Conservation (phyloP, 2,888 invertebrate genomes). For the Clanis bilineata region DNA sequence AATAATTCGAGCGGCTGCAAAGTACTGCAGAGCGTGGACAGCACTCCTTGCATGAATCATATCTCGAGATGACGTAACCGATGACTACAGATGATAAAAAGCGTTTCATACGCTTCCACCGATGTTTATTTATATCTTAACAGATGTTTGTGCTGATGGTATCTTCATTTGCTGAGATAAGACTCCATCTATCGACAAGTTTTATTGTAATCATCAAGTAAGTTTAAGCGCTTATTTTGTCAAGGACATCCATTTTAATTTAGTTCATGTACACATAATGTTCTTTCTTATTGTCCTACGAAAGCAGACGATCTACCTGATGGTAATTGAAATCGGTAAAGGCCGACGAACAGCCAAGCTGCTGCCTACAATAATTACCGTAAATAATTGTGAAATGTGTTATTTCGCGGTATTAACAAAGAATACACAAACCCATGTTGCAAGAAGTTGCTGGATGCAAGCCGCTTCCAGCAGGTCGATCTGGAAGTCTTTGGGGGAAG, state of each 20-base stretch:
- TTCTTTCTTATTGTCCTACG: no score
- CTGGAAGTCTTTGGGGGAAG: no score
- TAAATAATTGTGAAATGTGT: no score
- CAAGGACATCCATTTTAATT: background rate
- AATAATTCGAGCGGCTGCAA: background rate
- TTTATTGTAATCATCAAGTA: background rate
- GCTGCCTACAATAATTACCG: no score
- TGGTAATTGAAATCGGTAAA: no score
- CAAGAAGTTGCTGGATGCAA: no score
- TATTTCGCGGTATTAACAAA: no score
- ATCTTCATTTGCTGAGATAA: background rate
- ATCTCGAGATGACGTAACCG: slow-evolving; percentile 19
- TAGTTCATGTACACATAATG: no score
- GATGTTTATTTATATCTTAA: slow-evolving; percentile 14
- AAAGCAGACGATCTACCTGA: no score
- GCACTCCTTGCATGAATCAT: slow-evolving; percentile 18
- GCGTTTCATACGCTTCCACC: slow-evolving; percentile 12
- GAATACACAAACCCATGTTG: no score
- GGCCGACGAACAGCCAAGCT: no score
- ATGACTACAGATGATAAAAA: slow-evolving; percentile 17
- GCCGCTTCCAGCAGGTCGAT: no score
- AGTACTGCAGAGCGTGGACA: background rate
- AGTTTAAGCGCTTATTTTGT: background rate
- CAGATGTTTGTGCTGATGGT: slow-evolving; percentile 3
- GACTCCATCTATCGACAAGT: background rate